Evolutionary conservation across 35 echinoderm and acorn worm species (phyloP).

Genomic region (Ophiothrix spiculata): DNA sequence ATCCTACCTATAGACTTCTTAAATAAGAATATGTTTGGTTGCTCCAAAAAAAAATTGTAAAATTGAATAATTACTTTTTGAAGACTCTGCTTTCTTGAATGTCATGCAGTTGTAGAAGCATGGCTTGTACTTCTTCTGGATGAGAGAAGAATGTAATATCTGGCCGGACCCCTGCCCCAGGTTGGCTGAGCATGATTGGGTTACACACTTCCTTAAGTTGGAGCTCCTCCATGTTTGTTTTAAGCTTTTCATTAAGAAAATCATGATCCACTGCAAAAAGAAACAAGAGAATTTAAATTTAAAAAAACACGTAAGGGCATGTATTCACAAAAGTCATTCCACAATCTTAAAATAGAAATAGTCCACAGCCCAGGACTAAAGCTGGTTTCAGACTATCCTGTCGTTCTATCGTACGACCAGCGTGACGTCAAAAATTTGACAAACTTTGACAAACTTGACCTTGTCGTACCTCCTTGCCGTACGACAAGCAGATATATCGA

Average conservation of each 20-base stretch:
- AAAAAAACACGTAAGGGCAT: no score
- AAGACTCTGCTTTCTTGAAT: background rate
- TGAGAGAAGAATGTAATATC: background rate
- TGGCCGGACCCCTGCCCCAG: background rate
- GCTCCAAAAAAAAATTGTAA: no score
- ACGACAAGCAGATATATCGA: no score
- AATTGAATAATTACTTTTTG: background rate
- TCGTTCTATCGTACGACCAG: no score
- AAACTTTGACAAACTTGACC: no score
- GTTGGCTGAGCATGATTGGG: background rate
- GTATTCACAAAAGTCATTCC: background rate
- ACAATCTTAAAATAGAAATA: background rate
- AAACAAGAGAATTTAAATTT: no score
- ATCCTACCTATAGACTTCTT: no score
- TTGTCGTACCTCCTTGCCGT: no score
- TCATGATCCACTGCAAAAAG: background rate
- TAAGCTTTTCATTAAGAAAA: background rate
- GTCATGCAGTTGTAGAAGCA: background rate
- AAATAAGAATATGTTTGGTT: no score
- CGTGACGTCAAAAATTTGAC: no score
- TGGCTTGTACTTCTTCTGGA: background rate
- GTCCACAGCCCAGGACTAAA: background rate
- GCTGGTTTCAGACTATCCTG: background rate
- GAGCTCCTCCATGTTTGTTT: background rate
- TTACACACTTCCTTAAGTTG: background rate